Evolutionary conservation across 2,888 invertebrate species (phyloP).

Genomic region (Aphelenchoides bicaudatus): DNA sequence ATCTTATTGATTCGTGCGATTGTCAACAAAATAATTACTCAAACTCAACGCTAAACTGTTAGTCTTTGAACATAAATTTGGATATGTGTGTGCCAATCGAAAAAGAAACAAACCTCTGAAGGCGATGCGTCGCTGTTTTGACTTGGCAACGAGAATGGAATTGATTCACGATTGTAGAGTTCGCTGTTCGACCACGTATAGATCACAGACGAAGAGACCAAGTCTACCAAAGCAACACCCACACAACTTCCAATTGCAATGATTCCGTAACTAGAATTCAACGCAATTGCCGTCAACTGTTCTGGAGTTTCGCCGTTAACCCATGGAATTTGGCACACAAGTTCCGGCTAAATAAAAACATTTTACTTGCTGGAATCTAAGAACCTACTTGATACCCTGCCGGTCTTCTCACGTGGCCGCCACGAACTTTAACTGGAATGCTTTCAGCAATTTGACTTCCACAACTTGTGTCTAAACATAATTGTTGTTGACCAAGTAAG

Average conservation of each 20-base stretch:
- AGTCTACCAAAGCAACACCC: constrained; percentile 40
- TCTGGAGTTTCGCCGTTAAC: constrained; percentile 70
- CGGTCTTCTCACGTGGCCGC: constrained; percentile 77
- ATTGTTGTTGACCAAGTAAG: too few relatives aligned
- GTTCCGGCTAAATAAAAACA: constrained; percentile 70
- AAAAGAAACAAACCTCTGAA: constrained; percentile 35
- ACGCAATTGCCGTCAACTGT: constrained; percentile 80
- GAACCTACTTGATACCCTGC: constrained; percentile 75
- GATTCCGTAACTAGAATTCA: constrained; percentile 93
- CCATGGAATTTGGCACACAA: constrained; percentile 85
- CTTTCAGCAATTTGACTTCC: constrained; percentile 28
- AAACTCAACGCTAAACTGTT: too few relatives aligned
- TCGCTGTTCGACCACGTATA: constrained; percentile 54
- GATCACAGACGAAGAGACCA: constrained; percentile 47
- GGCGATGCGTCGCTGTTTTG: constrained; percentile 34
- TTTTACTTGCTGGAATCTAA: not conserved
- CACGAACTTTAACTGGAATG: constrained; percentile 66
- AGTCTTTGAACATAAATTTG: too few relatives aligned
- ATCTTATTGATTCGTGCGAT: not conserved
- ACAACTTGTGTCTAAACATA: constrained; percentile 33
- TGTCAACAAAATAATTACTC: too few relatives aligned
- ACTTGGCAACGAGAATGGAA: constrained; percentile 32
- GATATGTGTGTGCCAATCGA: too few relatives aligned
- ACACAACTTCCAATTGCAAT: constrained; percentile 44
- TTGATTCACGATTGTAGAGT: constrained; percentile 48